Conservation (phyloP, 2,797 vertebrate genomes). For the Hydrolagus colliei region DNA sequence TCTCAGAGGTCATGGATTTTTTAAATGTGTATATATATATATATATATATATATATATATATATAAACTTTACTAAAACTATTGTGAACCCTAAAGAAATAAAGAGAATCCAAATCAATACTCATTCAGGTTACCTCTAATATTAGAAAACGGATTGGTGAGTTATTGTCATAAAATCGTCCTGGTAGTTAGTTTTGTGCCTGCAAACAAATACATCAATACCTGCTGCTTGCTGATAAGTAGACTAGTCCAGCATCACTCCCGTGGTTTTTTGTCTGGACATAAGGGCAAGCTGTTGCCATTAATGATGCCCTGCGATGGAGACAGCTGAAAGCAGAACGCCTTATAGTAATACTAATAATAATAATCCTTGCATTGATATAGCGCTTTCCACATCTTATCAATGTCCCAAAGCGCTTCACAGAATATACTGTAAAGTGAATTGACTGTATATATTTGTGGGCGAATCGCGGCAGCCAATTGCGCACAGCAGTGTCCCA, state of each 20-base stretch:
- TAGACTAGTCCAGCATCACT: not conserved
- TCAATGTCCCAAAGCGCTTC: too few relatives aligned
- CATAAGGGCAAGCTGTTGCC: not conserved
- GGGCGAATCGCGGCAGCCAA: too few relatives aligned
- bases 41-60: not conserved
- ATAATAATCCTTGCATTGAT: too few relatives aligned
- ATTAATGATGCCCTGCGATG: not conserved
- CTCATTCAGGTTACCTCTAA: constrained; percentile 46
- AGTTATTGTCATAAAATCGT: constrained; percentile 48
- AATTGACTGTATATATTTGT: too few relatives aligned
- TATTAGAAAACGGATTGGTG: constrained; percentile 47
- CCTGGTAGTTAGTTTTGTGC: constrained; percentile 49
- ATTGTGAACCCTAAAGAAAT: constrained; percentile 45
- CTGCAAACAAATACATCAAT: constrained; percentile 43
- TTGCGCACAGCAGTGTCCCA: too few relatives aligned
- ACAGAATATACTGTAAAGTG: too few relatives aligned
- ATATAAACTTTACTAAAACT: constrained; percentile 36
- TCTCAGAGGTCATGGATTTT: not conserved
- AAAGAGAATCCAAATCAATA: constrained; percentile 45
- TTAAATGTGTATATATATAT: not conserved
- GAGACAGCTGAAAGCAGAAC: not conserved
- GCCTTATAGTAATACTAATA: not conserved
- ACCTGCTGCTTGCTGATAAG: constrained; percentile 40
- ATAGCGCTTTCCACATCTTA: too few relatives aligned
- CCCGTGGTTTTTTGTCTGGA: not conserved